phyloP scores from a whole-genome alignment of 2,888 invertebrate genomes.

The Rhagonycha lutea region DNA sequence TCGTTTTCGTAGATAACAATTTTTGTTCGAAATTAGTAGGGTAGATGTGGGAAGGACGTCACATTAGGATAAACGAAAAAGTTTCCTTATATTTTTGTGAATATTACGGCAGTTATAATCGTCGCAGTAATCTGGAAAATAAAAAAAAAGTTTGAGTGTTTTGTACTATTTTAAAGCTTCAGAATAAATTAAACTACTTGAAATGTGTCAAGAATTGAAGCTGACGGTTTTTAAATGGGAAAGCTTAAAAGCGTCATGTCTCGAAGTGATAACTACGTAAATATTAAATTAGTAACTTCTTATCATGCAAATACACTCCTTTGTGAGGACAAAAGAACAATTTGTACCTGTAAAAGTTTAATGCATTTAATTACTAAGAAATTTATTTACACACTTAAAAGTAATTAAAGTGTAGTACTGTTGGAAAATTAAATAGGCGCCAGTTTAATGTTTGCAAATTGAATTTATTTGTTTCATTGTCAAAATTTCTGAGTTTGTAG shows the following conservation, averaged over 20 bases:
- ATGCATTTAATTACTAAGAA: background rate
- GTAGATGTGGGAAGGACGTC: background rate
- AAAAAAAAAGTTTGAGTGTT: background rate
- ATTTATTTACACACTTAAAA: background rate
- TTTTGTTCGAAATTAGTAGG: background rate
- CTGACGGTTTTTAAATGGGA: background rate
- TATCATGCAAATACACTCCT: background rate
- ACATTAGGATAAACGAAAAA: background rate
- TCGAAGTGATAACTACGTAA: background rate
- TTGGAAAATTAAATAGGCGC: background rate
- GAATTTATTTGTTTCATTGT: background rate
- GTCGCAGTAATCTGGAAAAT: too few species aligned
- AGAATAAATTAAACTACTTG: background rate
- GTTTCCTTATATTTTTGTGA: too few species aligned
- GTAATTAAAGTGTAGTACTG: background rate
- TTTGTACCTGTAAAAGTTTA: background rate
- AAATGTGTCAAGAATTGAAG: background rate
- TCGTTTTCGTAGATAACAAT: background rate
- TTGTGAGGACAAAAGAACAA: background rate
- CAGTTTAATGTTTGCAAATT: background rate
- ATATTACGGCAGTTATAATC: too few species aligned
- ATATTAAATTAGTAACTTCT: background rate
- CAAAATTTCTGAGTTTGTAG: background rate
- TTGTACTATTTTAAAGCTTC: background rate
- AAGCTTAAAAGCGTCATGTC: background rate